Evolutionary conservation across 2,113 vertebrate species (phyloP), one percentile per base, ranked within the genome.

Genomic region (Spea bombifrons): DNA sequence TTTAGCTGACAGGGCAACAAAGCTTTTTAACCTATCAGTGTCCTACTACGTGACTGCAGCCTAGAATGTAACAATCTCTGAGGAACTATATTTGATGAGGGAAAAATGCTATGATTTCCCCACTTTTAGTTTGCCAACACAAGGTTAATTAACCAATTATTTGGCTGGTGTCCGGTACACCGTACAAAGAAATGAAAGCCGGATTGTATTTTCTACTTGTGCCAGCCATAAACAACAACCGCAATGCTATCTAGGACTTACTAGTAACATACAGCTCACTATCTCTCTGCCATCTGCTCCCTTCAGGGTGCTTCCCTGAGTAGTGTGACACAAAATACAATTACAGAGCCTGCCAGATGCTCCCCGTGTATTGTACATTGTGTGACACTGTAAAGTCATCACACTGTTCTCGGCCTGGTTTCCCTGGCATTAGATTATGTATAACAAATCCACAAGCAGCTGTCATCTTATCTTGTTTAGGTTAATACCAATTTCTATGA

Each of bases 311-410:
- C 78, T 83, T 70, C 79, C 81, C 0, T 0, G 66, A 72, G 55
- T 65, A 55, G 59, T 69, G 81, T 83, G 71, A 81, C 83, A 75
- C 59, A 75, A 83, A 86, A 86, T 82, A 85, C 82, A 82, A 84
- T 87, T 85, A 84, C 82, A 83, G 81, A 69, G 72, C 76, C 67
- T 7, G 4, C 81, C 85, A 88, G 84, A 84, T 86, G 85, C 75
- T 87, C 72, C 72, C 69, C 46, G 61, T 71, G 75, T 77, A 55
- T 77, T 77, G 61, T 71, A 69, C 66, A 77, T 30, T 63, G 75
- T 63, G 46, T 63, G 46, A 61, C 63, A 63, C 75, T 77, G 44
- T 44, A 63, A 71, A 82, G 78, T 80, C 81, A 80, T 50, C 50
- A 66, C n/a, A 15, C 72, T 70, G 69, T 78, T 49, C n/a, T 63